A percentile compares a stretch with the other conserved stretches of the same genome.
Conservation (phyloP, 1,140 invertebrate genomes). For the Dreissena rostriformis region DNA sequence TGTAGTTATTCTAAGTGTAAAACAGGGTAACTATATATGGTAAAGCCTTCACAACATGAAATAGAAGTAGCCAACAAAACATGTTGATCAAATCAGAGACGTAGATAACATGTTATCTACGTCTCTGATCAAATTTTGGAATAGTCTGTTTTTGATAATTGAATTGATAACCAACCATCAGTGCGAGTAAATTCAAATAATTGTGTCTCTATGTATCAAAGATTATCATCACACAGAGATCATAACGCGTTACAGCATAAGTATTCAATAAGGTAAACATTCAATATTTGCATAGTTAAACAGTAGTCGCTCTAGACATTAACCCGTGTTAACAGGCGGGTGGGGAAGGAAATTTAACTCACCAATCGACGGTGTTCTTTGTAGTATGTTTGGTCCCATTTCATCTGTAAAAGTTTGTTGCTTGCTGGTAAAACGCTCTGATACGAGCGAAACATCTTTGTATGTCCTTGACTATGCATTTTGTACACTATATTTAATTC, state of each 20-base stretch:
- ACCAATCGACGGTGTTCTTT: conserved; percentile 50
- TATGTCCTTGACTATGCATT: conserved; percentile 54
- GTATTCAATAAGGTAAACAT: conserved; percentile 17
- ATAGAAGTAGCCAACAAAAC: too few relatives aligned
- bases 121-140: too few relatives aligned
- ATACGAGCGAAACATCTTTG: conserved; percentile 56
- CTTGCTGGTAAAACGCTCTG: conserved; percentile 53
- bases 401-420: conserved; percentile 57
- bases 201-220: not conserved
- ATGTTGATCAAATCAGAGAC: too few relatives aligned
- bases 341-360: conserved; percentile 16
- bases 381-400: conserved; percentile 58
- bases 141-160: too few relatives aligned
- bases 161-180: too few relatives aligned
- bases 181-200: not conserved
- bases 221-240: not conserved
- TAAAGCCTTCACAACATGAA: too few relatives aligned
- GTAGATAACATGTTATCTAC: too few relatives aligned
- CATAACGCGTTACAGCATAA: not conserved
- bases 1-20: too few relatives aligned
- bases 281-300: conserved; percentile 50
- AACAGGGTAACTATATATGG: too few relatives aligned
- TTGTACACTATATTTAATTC: conserved; percentile 22
- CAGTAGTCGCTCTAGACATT: conserved; percentile 29
- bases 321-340: conserved; percentile 17